Evolutionary conservation across 2,888 invertebrate genomes (phyloP), one percentile per base, ranked within the genome.

Genomic region (Lithodes maja): DNA sequence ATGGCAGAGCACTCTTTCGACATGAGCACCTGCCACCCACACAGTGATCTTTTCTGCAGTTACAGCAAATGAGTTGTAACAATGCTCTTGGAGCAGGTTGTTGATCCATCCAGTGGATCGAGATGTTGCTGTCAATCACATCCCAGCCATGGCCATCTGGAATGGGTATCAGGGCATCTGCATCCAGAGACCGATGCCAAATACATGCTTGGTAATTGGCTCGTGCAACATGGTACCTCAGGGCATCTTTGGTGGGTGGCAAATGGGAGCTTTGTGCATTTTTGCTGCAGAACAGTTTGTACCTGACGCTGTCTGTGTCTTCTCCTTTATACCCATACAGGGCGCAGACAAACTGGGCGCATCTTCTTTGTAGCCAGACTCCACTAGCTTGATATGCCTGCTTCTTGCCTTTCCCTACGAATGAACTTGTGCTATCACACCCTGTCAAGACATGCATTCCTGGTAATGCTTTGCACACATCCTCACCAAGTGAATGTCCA

Each of bases 341-440:
- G 15, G 17, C 17, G 1, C 52, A 9, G 1, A 50, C 54, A 77
- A 49, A 80, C 33, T 33, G 33, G 33, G 33, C 33, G 33, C 33
- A 33, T 33, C 33, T 33, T 33, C 33, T 33, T 33, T 33, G 33
- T 33, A 33, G 33, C 33, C 33, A 33, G 33, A 33, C 3, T 80
- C 80, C 80, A 80, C 17, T 53, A 80, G 54, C 80, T 80, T 49
- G 80, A 33, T 50, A 80, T 80, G 80, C 80, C 80, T 80, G 80
- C 80, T 53, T 80, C 80, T 80, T 80, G 80, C 80, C 80, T 80
- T 80, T 80, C 52, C 80, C 80, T 53, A 53, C 80, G 49, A 80
- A 80, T 52, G 80, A 50, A 52, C 80, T 80, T 80, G 80, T 53
- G 54, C 53, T 80, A 53, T 80, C 80, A 80, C 50, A 80, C 3